Evolutionary conservation across 2,113 vertebrate species (phyloP), one percentile per base, ranked within the genome.

Genomic region (Rhea americana): DNA sequence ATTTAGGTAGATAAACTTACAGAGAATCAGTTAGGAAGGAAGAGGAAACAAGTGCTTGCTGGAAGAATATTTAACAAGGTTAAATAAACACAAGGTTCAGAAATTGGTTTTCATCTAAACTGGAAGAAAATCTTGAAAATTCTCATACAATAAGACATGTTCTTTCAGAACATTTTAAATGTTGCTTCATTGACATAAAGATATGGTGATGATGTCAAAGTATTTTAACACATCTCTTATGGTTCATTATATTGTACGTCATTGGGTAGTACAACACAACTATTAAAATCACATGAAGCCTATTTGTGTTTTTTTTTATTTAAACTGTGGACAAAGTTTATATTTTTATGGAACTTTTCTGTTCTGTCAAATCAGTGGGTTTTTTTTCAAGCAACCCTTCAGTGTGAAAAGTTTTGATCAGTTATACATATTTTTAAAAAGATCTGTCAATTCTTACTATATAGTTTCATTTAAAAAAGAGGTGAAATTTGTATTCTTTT

Each of bases 381-480:
- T 73, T 87, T 87, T 82, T 21, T 58, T 76, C 45, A 73, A 77
- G 20, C 76, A 71, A 24, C 3, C 3, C 13, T 76, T 62, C 45
- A 51, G 11, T 47, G 16, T 62, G 41, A 82, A 70, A 91, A 65
- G 18, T 66, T 82, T 26, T 25, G 73, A 79, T 62, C 62, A 61
- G 18, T 73, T 82, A 18, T 55, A 28, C 17, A 37, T 9, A 45
- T 53, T 81, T 78, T 26, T 55, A 43, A 18, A 76, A 71, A 4
- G 6, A 87, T 82, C 80, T 82, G 53, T 61, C 26, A 13, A 20
- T 86, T 79, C 62, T 76, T 89, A 26, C 30, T 66, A 1, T 73
- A n/a, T 43, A 79, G 26, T 76, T 90, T 85, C 45, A 93, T 88
- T 95, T 51, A 30, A 71, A 90, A 90, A 51, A 50, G 41, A 47